Percentiles rank a stretch among this genome's conserved stretches.
These are phyloP conservation scores for Drosophila demipolita DNA, from an alignment of 2,888 invertebrate species.

Conservation along the genomic window DNA sequence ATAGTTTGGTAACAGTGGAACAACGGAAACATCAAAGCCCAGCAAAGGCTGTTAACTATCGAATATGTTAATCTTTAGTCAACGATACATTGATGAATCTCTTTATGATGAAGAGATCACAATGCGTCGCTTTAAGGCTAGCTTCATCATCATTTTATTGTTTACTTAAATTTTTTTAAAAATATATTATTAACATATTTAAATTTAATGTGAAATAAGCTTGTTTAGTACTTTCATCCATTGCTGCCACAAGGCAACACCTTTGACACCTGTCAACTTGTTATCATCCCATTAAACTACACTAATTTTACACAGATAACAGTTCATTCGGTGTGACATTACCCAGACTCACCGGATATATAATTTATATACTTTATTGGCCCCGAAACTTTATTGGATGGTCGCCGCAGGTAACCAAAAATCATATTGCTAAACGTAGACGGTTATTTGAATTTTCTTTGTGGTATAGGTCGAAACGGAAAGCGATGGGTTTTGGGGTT, in stretches of 20 bases:
- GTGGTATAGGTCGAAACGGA: conserved; percentile 9
- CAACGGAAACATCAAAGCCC: conserved; percentile 67
- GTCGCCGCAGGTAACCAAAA: conserved; percentile 64
- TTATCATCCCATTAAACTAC: conserved; percentile 30
- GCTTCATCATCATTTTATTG: neutral
- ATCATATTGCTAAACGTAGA: conserved; percentile 62
- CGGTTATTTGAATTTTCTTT: conserved; percentile 49
- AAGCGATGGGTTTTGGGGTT: conserved; percentile 55
- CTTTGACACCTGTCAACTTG: conserved; percentile 32
- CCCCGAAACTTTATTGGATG: conserved; percentile 19
- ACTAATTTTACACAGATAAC: conserved; percentile 37
- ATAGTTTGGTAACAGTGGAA: conserved; percentile 41
- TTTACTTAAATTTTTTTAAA: neutral
- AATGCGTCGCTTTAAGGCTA: neutral
- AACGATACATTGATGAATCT: conserved; percentile 37
- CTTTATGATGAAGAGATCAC: conserved; percentile 24
- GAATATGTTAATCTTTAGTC: conserved; percentile 62
- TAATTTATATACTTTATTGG: conserved; percentile 72
- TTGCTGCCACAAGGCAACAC: neutral
- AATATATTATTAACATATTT: neutral
- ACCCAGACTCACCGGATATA: conserved; percentile 64
- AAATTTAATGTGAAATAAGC: neutral
- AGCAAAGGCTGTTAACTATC: conserved; percentile 58
- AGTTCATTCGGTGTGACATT: conserved; percentile 57
- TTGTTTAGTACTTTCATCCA: neutral